A percentile compares a stretch with the other conserved stretches of the same genome.
Conservation (phyloP, 2,888 invertebrate genomes). For the Myopa testacea region DNA sequence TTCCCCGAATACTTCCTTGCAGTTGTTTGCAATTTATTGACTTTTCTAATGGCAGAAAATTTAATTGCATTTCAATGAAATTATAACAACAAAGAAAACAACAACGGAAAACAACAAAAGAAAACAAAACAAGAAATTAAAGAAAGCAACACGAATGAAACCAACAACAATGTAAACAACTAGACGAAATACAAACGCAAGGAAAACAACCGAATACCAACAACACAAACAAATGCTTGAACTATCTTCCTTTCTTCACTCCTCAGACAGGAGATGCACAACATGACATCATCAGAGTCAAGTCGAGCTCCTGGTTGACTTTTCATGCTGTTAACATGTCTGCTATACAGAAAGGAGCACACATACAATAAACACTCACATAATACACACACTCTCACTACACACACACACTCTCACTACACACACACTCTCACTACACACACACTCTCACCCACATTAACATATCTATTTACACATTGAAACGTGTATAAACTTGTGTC, state of each 20-base stretch:
- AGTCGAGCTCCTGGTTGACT: too few species aligned
- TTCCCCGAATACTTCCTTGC: neutral
- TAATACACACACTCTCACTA: too few species aligned
- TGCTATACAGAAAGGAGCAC: too few species aligned
- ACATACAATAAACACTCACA: too few species aligned
- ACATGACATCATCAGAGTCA: too few species aligned
- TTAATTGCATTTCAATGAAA: slow-evolving; percentile 23
- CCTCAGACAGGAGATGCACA: too few species aligned
- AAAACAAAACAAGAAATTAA: neutral
- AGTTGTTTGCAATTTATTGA: slow-evolving; percentile 17
- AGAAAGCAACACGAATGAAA: neutral
- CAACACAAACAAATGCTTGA: neutral
- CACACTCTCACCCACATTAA: too few species aligned
- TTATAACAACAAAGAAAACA: neutral
- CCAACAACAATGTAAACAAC: neutral
- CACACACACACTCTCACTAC: too few species aligned
- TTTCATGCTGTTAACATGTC: too few species aligned
- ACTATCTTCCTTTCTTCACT: neutral
- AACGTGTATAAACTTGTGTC: too few species aligned
- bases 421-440: too few species aligned
- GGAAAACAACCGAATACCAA: neutral
- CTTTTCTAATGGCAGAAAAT: slow-evolving; percentile 12
- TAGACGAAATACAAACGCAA: neutral
- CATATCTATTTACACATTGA: too few species aligned
- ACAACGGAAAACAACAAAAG: neutral